Evolutionary conservation across 2,888 invertebrate genomes (phyloP).

Genomic region (Hofmannophila pseudospretella): DNA sequence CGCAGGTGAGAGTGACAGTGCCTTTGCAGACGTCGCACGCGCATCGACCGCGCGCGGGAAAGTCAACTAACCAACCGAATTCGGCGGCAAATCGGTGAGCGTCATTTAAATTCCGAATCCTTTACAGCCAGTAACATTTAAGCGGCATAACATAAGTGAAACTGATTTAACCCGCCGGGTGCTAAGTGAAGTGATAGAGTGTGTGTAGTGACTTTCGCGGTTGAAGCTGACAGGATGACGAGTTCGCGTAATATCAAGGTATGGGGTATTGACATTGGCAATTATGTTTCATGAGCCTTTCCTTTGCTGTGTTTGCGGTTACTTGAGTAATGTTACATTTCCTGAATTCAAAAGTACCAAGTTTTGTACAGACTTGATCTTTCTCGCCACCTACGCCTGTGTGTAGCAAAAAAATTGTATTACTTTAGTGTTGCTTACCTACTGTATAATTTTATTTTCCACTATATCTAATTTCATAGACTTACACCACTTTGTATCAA

Average conservation of each 20-base stretch:
- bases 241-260: slow-evolving; percentile 58
- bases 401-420: too few species aligned
- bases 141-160: slow-evolving; percentile 20
- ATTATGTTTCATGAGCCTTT: background rate
- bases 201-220: slow-evolving; percentile 62
- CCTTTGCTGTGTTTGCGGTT: too few species aligned
- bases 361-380: too few species aligned
- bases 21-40: slow-evolving; percentile 42
- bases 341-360: too few species aligned
- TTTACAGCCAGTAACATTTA: background rate
- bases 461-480: too few species aligned
- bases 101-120: background rate
- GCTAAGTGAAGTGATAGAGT: slow-evolving; percentile 42
- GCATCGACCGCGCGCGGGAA: slow-evolving; percentile 40
- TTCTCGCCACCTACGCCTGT: too few species aligned
- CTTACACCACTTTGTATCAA: too few species aligned
- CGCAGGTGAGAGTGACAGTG: slow-evolving; percentile 66
- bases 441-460: too few species aligned
- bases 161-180: slow-evolving; percentile 26
- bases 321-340: too few species aligned
- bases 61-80: slow-evolving; percentile 43
- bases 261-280: slow-evolving; percentile 5
- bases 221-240: slow-evolving; percentile 49
- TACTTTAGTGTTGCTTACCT: too few species aligned
- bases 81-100: slow-evolving; percentile 39